phyloP scores from a whole-genome alignment of 2,888 invertebrate genomes.

The Netelia fuscicornis region DNA sequence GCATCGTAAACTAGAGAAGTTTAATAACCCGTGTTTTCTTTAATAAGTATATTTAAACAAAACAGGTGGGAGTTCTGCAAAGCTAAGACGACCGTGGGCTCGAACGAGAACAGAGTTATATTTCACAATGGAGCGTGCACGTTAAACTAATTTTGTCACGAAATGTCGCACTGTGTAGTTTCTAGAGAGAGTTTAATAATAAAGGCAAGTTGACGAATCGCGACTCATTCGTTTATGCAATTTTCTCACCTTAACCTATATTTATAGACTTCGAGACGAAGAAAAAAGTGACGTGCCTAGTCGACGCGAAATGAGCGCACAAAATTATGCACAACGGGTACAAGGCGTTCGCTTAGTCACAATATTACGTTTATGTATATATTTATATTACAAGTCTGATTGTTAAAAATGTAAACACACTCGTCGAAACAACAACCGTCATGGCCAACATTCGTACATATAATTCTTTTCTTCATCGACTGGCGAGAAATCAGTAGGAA shows the following conservation, averaged over 20 bases:
- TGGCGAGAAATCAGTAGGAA: neutral
- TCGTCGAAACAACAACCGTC: neutral
- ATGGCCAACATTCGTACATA: neutral
- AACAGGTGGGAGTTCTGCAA: conserved; percentile 78
- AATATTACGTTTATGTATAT: no score
- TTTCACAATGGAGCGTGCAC: conserved; percentile 72
- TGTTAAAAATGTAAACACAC: neutral
- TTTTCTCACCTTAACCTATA: conserved; percentile 30
- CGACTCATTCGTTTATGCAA: conserved; percentile 28
- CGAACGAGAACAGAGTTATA: conserved; percentile 68
- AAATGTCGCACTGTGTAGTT: conserved; percentile 20
- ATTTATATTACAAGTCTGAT: neutral
- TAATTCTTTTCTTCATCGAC: neutral
- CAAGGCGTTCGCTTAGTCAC: neutral
- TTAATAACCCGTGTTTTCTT: conserved; percentile 3
- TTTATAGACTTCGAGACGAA: conserved; percentile 1
- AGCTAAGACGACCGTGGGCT: conserved; percentile 70
- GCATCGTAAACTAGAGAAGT: conserved; percentile 24
- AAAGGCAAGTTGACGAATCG: conserved; percentile 51
- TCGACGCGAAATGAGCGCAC: neutral
- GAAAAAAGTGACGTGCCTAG: neutral
- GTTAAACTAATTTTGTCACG: conserved; percentile 57
- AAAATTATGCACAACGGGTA: conserved; percentile 1
- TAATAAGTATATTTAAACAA: conserved; percentile 51
- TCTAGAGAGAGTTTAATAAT: conserved; percentile 53